Evolutionary conservation across 2,888 invertebrate genomes (phyloP), one percentile per base, ranked within the genome.

Genomic region (Drosophila peninsularis): DNA sequence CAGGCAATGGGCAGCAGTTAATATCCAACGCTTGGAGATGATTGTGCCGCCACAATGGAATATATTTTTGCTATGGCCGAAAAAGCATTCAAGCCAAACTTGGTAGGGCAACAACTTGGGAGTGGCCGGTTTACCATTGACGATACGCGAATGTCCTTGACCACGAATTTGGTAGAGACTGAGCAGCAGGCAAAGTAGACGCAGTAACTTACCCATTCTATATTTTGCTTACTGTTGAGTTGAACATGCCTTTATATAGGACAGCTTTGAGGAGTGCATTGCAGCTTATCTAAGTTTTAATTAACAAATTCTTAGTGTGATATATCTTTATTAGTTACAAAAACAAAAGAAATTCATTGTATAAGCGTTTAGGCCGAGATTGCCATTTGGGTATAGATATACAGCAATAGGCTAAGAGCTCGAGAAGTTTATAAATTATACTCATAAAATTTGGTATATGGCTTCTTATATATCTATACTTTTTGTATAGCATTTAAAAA

Each of bases 1-100:
- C 14, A 83, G 50, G 7, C 82, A 83, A 45, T 82, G 82, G 0
- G 89, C 82, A 2, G 82, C 89, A 9, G 82, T 88, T 0, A 82
- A 54, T 36, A 82, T 72, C 77, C 87, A 86, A 2, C 61, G 65
- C 3, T 13, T 37, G 5, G 67, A 61, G 10, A 82, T 74, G n/a
- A 82, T 71, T 5, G 75, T 69, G 6, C 89, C 82, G 0, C 82
- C 82, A 37, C 82, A 82, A 11, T 58, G 11, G 34, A 21, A 66
- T 3, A 60, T 42, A 6, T 60, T 17, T 3, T 1, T 9, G 0
- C 30, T 10, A 4, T 39, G 60, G 10, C 24, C 17, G 7, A 82
- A 88, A 6, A 50, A 67, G 41, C 27, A 21, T 1, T 67, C 41
- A 9, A 82, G 27, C 0, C 58, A 64, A 9, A 62, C 89, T 34